phyloP scores from a whole-genome alignment of 2,113 vertebrate species.

The Rhagologus leucostigma region DNA sequence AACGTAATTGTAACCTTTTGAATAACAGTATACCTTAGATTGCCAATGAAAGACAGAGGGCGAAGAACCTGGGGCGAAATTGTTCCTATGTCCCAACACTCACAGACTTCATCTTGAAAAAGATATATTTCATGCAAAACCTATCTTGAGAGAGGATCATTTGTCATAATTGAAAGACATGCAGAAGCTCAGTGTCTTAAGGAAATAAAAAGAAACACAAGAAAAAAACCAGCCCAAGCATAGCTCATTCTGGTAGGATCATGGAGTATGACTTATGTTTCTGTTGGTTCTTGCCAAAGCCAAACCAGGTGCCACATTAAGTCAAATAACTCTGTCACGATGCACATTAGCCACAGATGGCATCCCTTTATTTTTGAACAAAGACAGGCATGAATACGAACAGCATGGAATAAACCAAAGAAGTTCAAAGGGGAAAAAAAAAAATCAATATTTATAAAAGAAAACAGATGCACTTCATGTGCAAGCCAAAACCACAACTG shows the following conservation, averaged over 20 bases:
- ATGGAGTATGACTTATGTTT: background rate
- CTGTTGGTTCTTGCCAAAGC: constrained; percentile 20
- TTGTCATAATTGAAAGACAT: background rate
- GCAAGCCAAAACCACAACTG: constrained; percentile 4
- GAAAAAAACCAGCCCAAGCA: constrained; percentile 10
- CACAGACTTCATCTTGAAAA: background rate
- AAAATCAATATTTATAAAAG: constrained; percentile 35
- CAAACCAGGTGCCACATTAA: constrained; percentile 42
- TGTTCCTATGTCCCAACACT: background rate
- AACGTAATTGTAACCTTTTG: background rate
- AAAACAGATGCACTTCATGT: constrained; percentile 38
- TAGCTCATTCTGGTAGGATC: background rate
- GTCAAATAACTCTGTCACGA: background rate
- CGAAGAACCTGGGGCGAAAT: background rate
- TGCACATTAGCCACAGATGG: constrained; percentile 32
- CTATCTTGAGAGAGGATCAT: background rate
- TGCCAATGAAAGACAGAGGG: background rate
- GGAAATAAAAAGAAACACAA: background rate
- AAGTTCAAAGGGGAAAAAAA: constrained; percentile 8
- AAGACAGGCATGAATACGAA: background rate
- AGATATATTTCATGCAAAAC: background rate
- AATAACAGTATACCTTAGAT: background rate
- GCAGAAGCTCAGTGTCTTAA: background rate
- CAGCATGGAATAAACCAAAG: constrained; percentile 16
- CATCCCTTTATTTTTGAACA: background rate